phyloP scores from a whole-genome alignment of 2,888 invertebrate species.

The Anthophora plumipes region DNA sequence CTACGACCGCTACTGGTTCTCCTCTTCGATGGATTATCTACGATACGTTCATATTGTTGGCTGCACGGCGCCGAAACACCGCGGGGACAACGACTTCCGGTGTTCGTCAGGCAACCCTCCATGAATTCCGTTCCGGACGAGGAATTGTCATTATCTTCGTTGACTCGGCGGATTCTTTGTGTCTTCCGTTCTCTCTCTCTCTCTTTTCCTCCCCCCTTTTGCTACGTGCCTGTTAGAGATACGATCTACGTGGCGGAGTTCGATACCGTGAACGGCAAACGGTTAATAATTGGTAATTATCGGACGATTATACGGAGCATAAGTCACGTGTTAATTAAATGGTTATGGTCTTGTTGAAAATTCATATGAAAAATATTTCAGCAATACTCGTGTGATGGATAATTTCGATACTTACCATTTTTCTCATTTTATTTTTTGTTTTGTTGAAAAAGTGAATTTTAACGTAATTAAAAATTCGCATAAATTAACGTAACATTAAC shows the following conservation, averaged over 20 bases:
- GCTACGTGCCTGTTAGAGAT: slow-evolving; percentile 27
- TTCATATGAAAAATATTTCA: background rate
- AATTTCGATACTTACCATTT: background rate
- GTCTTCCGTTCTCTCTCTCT: slow-evolving; percentile 15
- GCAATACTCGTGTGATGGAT: background rate
- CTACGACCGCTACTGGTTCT: slow-evolving; percentile 72
- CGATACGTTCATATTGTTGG: slow-evolving; percentile 35
- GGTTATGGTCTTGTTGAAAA: background rate
- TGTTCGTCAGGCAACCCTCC: slow-evolving; percentile 43
- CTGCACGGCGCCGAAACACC: slow-evolving; percentile 54
- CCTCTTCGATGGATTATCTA: slow-evolving; percentile 60
- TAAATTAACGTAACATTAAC: no score
- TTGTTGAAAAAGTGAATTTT: background rate
- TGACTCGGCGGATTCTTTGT: slow-evolving; percentile 71
- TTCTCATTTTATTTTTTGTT: background rate
- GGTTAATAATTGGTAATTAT: slow-evolving; percentile 50
- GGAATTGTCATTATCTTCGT: slow-evolving; percentile 71
- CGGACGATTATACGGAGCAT: slow-evolving; percentile 17
- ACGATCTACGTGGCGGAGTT: slow-evolving; percentile 5
- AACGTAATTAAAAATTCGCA: no score
- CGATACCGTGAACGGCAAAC: slow-evolving; percentile 17
- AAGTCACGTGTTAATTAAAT: slow-evolving; percentile 33
- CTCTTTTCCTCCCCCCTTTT: background rate
- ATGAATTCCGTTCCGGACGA: slow-evolving; percentile 57
- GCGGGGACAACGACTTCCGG: slow-evolving; percentile 69